A percentile compares a stretch with the other conserved stretches of the same genome.
phyloP scores from a whole-genome alignment of 2,797 vertebrate species.

The Phataginus tricuspis region DNA sequence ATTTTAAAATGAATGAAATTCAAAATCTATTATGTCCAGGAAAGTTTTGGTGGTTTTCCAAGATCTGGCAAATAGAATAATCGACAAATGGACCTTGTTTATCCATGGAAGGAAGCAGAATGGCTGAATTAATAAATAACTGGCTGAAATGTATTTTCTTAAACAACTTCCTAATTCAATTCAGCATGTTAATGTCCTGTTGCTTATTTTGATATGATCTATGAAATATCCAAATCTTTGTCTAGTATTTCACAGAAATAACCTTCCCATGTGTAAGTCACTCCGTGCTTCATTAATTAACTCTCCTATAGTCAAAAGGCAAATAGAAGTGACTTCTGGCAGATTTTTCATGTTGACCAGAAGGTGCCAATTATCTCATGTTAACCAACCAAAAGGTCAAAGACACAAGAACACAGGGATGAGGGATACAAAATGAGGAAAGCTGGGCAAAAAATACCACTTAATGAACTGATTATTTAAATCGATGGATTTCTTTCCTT shows the following conservation, averaged over 20 bases:
- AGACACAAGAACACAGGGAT: not conserved
- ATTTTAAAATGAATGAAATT: slow-evolving; percentile 60
- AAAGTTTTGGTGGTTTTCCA: slow-evolving; percentile 62
- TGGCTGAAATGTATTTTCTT: slow-evolving; percentile 69
- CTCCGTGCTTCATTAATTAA: slow-evolving; percentile 2
- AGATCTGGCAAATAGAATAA: slow-evolving; percentile 63
- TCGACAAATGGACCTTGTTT: slow-evolving; percentile 57
- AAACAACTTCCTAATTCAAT: slow-evolving; percentile 75
- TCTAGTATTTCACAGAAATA: slow-evolving; percentile 13
- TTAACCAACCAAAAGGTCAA: slow-evolving; percentile 26
- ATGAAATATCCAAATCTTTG: slow-evolving; percentile 13
- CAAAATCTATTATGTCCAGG: slow-evolving; percentile 61
- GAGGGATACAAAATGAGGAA: not conserved
- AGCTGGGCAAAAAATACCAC: not conserved
- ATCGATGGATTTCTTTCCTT: not conserved
- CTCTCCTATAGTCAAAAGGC: slow-evolving; percentile 40
- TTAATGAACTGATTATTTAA: not conserved
- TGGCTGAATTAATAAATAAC: slow-evolving; percentile 65
- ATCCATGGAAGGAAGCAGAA: not conserved
- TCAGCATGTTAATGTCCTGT: slow-evolving; percentile 58
- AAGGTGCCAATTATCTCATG: not conserved
- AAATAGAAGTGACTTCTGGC: slow-evolving; percentile 4
- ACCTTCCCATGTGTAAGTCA: not conserved
- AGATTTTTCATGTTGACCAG: not conserved
- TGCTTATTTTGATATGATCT: slow-evolving; percentile 74